Conservation (phyloP, 2,888 invertebrate species). For the Cyclophora punctaria region DNA sequence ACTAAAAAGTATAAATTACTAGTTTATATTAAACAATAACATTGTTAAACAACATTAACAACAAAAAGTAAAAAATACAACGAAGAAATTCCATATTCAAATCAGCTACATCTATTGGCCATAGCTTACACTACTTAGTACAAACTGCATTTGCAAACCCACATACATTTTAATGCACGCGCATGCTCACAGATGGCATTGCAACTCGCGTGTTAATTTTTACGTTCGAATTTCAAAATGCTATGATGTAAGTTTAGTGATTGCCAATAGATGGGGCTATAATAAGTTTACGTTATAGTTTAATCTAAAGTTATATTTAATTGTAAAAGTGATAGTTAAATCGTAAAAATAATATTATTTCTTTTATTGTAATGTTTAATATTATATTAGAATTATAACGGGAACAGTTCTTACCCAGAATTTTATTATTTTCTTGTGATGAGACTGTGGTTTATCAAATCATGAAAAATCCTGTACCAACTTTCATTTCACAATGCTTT, state of each 20-base stretch:
- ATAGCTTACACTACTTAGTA: constrained; percentile 5
- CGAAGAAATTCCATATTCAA: not conserved
- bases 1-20: no score
- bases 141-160: constrained; percentile 7
- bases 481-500: no score
- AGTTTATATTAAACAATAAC: no score
- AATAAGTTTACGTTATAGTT: constrained; percentile 6
- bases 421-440: not conserved
- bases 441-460: no score
- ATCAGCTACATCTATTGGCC: constrained; percentile 16
- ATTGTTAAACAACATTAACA: no score
- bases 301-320: no score
- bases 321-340: no score
- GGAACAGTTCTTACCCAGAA: not conserved
- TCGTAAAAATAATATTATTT: no score
- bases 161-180: constrained; percentile 39
- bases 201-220: constrained; percentile 17
- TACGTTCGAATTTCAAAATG: constrained; percentile 6
- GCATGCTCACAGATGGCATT: constrained; percentile 58
- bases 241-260: constrained; percentile 30
- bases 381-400: no score
- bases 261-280: constrained; percentile 53
- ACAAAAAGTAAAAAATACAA: no score
- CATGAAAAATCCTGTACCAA: no score
- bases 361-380: no score